These are phyloP conservation scores for Capromys pilorides DNA, from an alignment of 2,797 vertebrate genomes.

Conservation along the genomic window DNA sequence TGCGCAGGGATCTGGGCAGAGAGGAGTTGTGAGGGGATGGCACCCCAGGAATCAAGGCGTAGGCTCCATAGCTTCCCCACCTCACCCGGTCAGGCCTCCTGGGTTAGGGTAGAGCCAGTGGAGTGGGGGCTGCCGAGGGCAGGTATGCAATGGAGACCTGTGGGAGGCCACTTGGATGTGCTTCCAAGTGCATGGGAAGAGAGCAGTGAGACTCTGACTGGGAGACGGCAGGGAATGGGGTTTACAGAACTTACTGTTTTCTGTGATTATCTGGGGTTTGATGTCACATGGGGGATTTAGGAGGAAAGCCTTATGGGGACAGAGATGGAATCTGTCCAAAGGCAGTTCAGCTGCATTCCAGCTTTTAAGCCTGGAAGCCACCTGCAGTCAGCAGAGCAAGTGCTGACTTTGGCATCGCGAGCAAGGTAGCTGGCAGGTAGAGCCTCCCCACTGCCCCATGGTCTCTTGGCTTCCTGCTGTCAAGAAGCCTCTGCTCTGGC, in stretches of 20 bases:
- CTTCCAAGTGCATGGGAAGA: not conserved
- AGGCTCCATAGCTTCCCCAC: not conserved
- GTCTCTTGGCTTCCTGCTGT: not conserved
- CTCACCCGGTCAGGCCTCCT: not conserved
- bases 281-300: slow-evolving; percentile 83
- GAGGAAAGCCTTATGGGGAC: slow-evolving; percentile 75
- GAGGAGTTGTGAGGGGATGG: not conserved
- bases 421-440: accelerated
- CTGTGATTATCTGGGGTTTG: slow-evolving; percentile 83
- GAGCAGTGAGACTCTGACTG: not conserved
- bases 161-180: not conserved
- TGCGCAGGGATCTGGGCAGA: not conserved
- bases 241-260: slow-evolving; percentile 80
- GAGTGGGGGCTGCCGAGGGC: not conserved
- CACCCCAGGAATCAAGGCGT: not conserved
- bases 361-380: slow-evolving; percentile 79
- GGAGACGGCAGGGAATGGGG: slow-evolving; percentile 26
- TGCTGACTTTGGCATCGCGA: not conserved
- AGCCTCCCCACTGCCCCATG: not conserved
- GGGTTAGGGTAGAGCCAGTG: not conserved
- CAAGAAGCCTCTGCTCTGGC: not conserved
- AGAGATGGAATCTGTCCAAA: slow-evolving; percentile 80
- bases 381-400: not conserved
- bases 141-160: not conserved
- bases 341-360: slow-evolving; percentile 61